Evolutionary conservation across 2,113 vertebrate genomes (phyloP), one percentile per base, ranked within the genome.

Genomic region (Equus quagga): DNA sequence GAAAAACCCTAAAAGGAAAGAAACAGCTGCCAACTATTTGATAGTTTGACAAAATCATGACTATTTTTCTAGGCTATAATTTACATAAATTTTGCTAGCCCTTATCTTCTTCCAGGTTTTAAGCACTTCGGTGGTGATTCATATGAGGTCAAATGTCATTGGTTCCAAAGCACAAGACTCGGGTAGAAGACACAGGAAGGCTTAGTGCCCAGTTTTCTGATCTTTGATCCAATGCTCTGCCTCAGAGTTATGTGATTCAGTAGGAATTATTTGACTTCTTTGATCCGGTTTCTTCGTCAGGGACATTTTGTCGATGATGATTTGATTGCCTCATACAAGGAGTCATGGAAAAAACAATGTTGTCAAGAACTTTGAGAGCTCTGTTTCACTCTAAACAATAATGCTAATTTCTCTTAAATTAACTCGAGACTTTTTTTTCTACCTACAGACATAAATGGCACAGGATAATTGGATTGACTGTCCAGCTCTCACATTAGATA

Each of bases 81-180:
- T 96, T 93, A 91, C 93, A 90, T 95, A 89, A 93, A 80, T 70
- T 83, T 96, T 96, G 51, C 33, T 93, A 96, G 11, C 12, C 3
- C 73, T 97, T 95, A 96, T 97, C 70, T 89, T 83, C 91, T 95
- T 93, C 76, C 83, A 96, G 73, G 82, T 96, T 97, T 96, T 69
- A 97, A 78, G 79, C 36, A 87, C 58, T 91, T 96, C 56, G 67
- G 56, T 70, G 78, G 79, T 97, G 96, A 96, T 60, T 97, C 92
- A 91, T 70, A 41, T 3, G 41, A 96, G 69, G 91, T 92, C 86
- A 97, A 92, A 94, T 19, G 64, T 62, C 73, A 44, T 79, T 96
- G 60, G 67, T 97, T 97, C 73, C 88, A 96, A 97, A 97, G 90
- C 89, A 96, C 28, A 92, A 89, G 65, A 67, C 6, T 84, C 60